Evolutionary conservation across 2,797 vertebrate species (phyloP).

Genomic region (Glyptemys insculpta): DNA sequence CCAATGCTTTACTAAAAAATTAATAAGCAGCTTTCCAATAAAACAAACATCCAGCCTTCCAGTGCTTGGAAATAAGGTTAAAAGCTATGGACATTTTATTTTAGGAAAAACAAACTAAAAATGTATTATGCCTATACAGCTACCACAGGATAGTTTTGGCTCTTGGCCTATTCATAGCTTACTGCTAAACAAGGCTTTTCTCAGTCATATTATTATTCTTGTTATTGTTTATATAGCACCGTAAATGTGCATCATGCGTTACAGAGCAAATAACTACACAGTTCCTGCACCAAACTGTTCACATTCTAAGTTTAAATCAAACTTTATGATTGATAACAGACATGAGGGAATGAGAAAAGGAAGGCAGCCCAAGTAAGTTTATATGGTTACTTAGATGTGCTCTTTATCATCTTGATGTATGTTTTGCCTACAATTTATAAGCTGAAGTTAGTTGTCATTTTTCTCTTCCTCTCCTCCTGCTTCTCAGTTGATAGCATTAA

Average conservation of each 20-base stretch:
- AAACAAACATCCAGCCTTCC: neutral
- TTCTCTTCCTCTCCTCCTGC: neutral
- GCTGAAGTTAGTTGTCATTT: conserved; percentile 8
- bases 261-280: neutral
- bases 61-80: neutral
- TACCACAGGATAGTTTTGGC: neutral
- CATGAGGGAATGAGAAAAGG: neutral
- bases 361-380: neutral
- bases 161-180: neutral
- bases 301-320: neutral
- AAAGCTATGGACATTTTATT: neutral
- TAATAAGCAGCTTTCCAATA: neutral
- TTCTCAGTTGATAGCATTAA: neutral
- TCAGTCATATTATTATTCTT: neutral
- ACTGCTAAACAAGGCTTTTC: neutral
- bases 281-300: neutral
- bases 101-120: neutral
- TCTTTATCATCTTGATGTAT: conserved; percentile 10
- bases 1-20: neutral
- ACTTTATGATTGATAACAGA: neutral
- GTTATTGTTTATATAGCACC: neutral
- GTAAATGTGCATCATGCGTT: neutral
- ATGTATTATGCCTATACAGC: accelerated
- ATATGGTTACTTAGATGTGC: neutral
- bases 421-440: neutral